Evolutionary conservation across 2,888 invertebrate genomes (phyloP), one percentile per base, ranked within the genome.

Genomic region (Muscina levida): DNA sequence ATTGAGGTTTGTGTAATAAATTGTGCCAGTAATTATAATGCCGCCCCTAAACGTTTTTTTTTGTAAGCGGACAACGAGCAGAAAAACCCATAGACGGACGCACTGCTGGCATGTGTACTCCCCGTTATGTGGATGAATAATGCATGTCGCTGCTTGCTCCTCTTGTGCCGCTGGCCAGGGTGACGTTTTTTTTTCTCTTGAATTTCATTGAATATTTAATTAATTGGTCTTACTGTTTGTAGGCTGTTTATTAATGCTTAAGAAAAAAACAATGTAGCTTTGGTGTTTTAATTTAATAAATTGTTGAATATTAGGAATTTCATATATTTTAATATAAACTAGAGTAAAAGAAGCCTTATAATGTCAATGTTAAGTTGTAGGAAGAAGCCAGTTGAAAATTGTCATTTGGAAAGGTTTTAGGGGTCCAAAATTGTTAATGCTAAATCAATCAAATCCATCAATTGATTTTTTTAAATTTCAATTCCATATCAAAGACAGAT

Each of bases 1-100:
- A n/a, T n/a, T n/a, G n/a, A 5, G 37, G 31, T 57, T 31, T 17
- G 26, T 19, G 39, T 17, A 62, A 62, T 42, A 62, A 62, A 62
- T 62, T 62, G 42, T 37, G 22, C 39, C 11, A 39, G 62, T 31
- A 62, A 62, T 62, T 39, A 42, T 62, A 62, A 62, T 62, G 53
- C 24, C 24, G 22, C 13, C 22, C n/a, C 8, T 4, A 19, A 19
- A 5, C 22, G 42, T 62, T 62, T 13, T 31, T 8, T 51, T 8
- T n/a, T n/a, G n/a, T n/a, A 31, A 19, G n/a, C 4, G 31, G 56
- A 3, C 57, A 5, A 31, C 17, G 10, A 24, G 39, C 59, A 39
- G 62, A 37, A 31, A 31, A 5, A 31, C 31, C 17, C 42, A 42
- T 19, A 62, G 22, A 19, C 10, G 11, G 24, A 10, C 51, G 31